Conservation (phyloP, 2,113 vertebrate genomes). For the Regulus satrapa region DNA sequence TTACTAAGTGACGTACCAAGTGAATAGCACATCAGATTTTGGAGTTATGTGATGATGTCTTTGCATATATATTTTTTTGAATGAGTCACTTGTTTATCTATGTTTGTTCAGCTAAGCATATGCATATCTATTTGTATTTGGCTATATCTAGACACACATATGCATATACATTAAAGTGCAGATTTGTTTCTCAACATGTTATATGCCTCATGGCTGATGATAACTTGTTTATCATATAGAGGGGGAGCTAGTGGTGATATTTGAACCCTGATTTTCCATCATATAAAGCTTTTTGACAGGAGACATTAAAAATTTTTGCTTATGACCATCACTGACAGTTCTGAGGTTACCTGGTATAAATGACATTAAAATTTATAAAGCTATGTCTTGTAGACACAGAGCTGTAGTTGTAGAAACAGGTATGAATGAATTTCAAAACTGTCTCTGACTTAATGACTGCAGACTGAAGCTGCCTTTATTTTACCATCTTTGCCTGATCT, state of each 20-base stretch:
- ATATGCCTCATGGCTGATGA: neutral
- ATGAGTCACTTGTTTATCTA: neutral
- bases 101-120: neutral
- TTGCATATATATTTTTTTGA: neutral
- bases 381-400: neutral
- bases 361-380: neutral
- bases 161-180: neutral
- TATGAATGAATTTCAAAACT: neutral
- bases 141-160: neutral
- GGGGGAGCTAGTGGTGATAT: neutral
- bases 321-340: neutral
- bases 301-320: neutral
- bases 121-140: neutral
- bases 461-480: neutral
- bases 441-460: neutral
- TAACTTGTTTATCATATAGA: neutral
- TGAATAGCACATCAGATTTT: neutral
- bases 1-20: neutral
- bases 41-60: neutral
- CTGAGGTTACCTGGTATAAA: neutral
- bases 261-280: neutral
- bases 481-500: neutral
- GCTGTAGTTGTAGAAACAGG: neutral
- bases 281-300: neutral
- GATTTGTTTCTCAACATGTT: neutral